Evolutionary conservation across 2,888 invertebrate genomes (phyloP).

Genomic region (Neocrepidodera transversa): DNA sequence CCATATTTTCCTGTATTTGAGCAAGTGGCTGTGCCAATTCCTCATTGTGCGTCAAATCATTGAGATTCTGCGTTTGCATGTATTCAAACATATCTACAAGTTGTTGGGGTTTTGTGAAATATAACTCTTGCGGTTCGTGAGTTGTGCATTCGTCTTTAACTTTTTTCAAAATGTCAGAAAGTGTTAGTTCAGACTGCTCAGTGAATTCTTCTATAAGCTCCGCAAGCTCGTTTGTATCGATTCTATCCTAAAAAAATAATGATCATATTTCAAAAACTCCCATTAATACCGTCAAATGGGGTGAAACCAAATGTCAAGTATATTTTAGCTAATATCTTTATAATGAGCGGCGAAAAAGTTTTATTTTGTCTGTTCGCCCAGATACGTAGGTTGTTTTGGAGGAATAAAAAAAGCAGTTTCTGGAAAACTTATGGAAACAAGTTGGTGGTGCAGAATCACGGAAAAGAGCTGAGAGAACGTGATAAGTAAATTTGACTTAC

Average conservation of each 20-base stretch:
- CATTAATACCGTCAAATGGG: constrained; percentile 38
- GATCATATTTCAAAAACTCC: too few relatives aligned
- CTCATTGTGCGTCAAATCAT: constrained; percentile 66
- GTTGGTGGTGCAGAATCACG: constrained; percentile 28
- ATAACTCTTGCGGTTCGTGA: constrained; percentile 63
- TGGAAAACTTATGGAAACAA: too few relatives aligned
- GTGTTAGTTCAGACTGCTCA: constrained; percentile 46
- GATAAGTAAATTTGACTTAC: constrained; percentile 25
- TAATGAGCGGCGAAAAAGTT: constrained; percentile 18
- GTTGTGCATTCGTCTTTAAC: constrained; percentile 62
- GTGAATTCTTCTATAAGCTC: constrained; percentile 44
- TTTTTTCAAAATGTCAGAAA: constrained; percentile 58
- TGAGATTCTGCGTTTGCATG: constrained; percentile 70
- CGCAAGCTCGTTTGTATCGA: constrained; percentile 41
- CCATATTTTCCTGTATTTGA: constrained; percentile 61
- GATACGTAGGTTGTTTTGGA: constrained; percentile 27
- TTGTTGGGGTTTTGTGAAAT: constrained; percentile 65
- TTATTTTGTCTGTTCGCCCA: constrained; percentile 26
- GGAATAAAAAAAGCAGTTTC: too few relatives aligned
- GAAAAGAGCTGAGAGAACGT: constrained; percentile 24
- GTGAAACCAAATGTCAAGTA: constrained; percentile 24
- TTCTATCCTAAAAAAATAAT: too few relatives aligned
- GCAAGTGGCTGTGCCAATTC: constrained; percentile 64
- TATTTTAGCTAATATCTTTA: constrained; percentile 12
- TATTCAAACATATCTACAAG: constrained; percentile 66